Conservation (phyloP, 1,140 invertebrate species). For the Coenobita brevimanus region DNA sequence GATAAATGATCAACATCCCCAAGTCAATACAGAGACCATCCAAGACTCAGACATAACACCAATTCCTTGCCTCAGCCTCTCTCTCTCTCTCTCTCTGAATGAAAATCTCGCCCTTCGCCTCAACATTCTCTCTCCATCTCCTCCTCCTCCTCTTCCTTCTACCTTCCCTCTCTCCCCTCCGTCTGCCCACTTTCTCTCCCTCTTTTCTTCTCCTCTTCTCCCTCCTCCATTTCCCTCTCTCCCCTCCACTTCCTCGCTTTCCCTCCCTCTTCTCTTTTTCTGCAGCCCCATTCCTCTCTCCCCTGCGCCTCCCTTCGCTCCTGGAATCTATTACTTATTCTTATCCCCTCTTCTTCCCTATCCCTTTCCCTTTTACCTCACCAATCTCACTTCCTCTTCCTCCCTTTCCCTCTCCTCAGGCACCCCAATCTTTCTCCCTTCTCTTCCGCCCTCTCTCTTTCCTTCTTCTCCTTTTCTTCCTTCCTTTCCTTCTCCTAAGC, state of each 20-base stretch:
- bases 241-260: background rate
- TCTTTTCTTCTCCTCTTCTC: background rate
- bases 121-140: background rate
- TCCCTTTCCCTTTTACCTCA: too few relatives aligned
- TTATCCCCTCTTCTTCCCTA: too few relatives aligned
- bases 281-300: too few relatives aligned
- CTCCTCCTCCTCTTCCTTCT: background rate
- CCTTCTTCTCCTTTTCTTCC: background rate
- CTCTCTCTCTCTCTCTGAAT: background rate
- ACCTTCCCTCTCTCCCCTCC: background rate
- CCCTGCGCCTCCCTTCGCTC: too few relatives aligned
- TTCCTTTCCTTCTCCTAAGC: background rate
- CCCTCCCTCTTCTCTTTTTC: too few relatives aligned
- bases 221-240: background rate
- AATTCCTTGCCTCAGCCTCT: background rate
- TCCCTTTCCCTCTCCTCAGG: too few relatives aligned
- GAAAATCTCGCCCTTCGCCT: too few relatives aligned
- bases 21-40: background rate
- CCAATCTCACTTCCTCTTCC: too few relatives aligned
- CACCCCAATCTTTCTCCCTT: background rate
- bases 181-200: background rate
- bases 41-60: background rate
- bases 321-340: too few relatives aligned
- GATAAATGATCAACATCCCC: too few relatives aligned
- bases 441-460: constrained; percentile 1